Evolutionary conservation across 2,797 vertebrate species (phyloP), one percentile per base, ranked within the genome.

Genomic region (Alosa sapidissima): DNA sequence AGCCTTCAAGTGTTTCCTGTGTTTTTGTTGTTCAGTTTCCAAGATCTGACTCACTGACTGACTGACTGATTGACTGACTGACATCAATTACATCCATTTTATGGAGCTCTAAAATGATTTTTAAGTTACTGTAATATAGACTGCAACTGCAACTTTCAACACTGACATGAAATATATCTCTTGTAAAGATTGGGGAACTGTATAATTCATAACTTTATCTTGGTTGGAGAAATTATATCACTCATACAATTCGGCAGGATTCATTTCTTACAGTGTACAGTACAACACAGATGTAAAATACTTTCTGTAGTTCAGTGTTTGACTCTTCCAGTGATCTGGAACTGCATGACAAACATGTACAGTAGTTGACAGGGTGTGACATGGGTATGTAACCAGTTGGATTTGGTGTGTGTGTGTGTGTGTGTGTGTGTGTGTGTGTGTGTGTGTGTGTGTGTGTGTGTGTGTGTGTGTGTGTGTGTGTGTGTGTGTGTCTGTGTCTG

Each of bases 1-100:
- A 78, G 7, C 72, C 36, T 78, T 78, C 41, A 78, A 78, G 41
- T 45, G 72, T 72, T 72, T 72, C 65, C 65, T 72, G 65, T 72
- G 28, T 28, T 72, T 72, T 72, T 41, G 65, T 41, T 14, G 13
- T 41, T 72, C 11, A 28, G 28, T 60, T 13, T 13, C n/a, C 60
- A 55, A 55, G 54, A 54, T 54, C 52, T 55, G 16, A 55, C 54
- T 55, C 16, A 2, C 54, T 55, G 54, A 19, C 54, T 55, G 54
- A 55, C 54, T 19, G 54, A 55, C 2, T 55, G 14, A 54, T 13
- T 54, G 54, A 55, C 8, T 55, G 54, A 65, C 9, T 10, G 1
- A 65, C 62, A 11, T n/a, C 8, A 7, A 33, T 55, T 19, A 52
- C 24, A 65, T 24, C 9, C 10, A 36, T 36, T 16, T 72, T 14